These are phyloP conservation scores for Melolontha melolontha DNA, from an alignment of 2,888 invertebrate genomes.

Conservation along the genomic window DNA sequence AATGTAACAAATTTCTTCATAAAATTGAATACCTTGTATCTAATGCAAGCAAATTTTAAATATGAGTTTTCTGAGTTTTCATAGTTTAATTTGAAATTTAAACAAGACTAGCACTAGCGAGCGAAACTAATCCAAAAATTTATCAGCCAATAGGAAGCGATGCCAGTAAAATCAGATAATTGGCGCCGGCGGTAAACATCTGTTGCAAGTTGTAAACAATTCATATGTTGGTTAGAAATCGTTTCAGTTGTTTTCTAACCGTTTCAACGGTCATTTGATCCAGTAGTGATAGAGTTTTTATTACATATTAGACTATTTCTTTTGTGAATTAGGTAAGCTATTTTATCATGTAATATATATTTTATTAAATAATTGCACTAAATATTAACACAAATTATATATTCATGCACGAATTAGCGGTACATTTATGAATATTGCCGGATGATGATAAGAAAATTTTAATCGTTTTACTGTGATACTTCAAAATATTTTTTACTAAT, in stretches of 20 bases:
- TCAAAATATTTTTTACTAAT: no score
- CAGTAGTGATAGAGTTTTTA: slow-evolving; percentile 4
- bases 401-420: background rate
- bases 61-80: no score
- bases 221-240: slow-evolving; percentile 46
- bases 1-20: no score
- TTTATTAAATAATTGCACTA: background rate
- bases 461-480: no score
- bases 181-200: slow-evolving; percentile 49
- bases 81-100: slow-evolving; percentile 4
- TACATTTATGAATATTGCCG: no score
- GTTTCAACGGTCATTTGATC: slow-evolving; percentile 41
- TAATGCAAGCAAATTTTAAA: no score
- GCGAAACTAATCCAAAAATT: background rate
- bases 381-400: slow-evolving; percentile 1
- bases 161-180: slow-evolving; percentile 13
- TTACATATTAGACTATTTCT: background rate
- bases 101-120: background rate
- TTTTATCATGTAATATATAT: background rate
- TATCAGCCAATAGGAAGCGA: slow-evolving; percentile 9
- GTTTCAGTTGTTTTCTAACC: slow-evolving; percentile 42
- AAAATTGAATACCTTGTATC: no score
- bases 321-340: slow-evolving; percentile 1
- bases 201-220: slow-evolving; percentile 36
- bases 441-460: no score